phyloP scores from a whole-genome alignment of 2,888 invertebrate genomes.

The Melanophora roralis region DNA sequence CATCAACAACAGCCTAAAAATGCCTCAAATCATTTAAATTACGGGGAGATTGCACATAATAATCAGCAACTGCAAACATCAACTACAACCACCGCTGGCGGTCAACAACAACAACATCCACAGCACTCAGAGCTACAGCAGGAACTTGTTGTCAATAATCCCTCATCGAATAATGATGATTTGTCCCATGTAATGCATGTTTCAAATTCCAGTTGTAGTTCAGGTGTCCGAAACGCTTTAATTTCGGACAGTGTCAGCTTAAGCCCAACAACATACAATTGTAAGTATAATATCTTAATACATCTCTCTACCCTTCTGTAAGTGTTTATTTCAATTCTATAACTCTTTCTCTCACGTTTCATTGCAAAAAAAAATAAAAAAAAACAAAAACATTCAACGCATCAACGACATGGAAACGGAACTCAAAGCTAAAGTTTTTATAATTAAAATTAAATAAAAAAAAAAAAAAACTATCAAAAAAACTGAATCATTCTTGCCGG shows the following conservation, averaged over 20 bases:
- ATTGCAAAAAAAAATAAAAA: too few relatives aligned
- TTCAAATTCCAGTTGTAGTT: constrained; percentile 61
- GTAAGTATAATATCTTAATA: constrained; percentile 66
- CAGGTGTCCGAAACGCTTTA: constrained; percentile 80
- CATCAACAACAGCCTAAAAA: constrained; percentile 48
- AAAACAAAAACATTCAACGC: constrained; percentile 19
- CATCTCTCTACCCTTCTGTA: background rate
- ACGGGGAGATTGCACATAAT: constrained; percentile 38
- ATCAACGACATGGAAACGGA: constrained; percentile 37
- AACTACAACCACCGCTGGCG: constrained; percentile 49
- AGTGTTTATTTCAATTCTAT: background rate
- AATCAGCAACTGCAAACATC: constrained; percentile 31
- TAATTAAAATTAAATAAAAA: background rate
- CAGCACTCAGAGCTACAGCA: constrained; percentile 58
- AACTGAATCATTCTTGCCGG: constrained; percentile 78
- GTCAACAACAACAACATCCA: constrained; percentile 38
- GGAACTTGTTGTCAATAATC: constrained; percentile 40
- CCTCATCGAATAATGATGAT: constrained; percentile 34
- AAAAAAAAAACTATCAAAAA: background rate
- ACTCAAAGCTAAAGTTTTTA: constrained; percentile 32
- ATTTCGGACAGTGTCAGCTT: constrained; percentile 87
- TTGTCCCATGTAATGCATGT: constrained; percentile 35
- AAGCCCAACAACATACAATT: constrained; percentile 74
- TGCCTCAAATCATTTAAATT: constrained; percentile 44
- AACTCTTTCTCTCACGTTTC: constrained; percentile 11